Evolutionary conservation across 2,113 vertebrate genomes (phyloP).

Genomic region (Quiscalus mexicanus): DNA sequence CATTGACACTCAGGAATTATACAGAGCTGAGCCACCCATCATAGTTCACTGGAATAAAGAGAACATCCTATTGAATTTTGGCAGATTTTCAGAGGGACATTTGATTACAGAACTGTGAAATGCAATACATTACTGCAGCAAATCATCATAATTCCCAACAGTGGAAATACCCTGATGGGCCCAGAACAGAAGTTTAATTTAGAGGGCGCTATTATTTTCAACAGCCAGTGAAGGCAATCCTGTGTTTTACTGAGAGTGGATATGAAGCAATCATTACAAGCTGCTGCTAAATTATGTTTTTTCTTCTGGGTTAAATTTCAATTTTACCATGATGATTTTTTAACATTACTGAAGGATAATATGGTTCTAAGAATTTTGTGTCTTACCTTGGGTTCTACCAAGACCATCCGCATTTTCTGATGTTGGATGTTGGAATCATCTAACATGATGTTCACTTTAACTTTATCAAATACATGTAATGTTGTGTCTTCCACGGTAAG

Average conservation of each 20-base stretch:
- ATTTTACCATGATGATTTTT: background rate
- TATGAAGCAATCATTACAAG: background rate
- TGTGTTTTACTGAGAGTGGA: background rate
- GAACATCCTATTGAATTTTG: background rate
- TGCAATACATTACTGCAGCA: background rate
- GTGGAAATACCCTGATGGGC: background rate
- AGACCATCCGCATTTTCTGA: slow-evolving; percentile 95
- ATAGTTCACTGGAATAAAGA: background rate
- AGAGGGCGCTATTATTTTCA: background rate
- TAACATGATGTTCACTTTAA: slow-evolving; percentile 90
- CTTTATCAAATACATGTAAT: slow-evolving; percentile 89
- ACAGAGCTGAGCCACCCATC: background rate
- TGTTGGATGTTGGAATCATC: slow-evolving; percentile 96
- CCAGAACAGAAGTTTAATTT: background rate
- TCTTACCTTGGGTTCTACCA: slow-evolving; percentile 91
- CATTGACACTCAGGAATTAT: background rate
- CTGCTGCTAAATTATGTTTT: background rate
- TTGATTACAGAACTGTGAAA: background rate
- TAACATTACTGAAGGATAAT: background rate
- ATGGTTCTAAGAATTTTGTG: background rate
- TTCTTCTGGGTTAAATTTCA: background rate
- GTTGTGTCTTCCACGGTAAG: slow-evolving; percentile 87
- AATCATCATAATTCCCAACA: background rate
- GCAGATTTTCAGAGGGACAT: background rate
- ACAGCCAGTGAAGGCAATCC: background rate